These are phyloP conservation scores for Brachyhypopomus gauderio DNA, from an alignment of 2,113 vertebrate species.

Conservation along the genomic window DNA sequence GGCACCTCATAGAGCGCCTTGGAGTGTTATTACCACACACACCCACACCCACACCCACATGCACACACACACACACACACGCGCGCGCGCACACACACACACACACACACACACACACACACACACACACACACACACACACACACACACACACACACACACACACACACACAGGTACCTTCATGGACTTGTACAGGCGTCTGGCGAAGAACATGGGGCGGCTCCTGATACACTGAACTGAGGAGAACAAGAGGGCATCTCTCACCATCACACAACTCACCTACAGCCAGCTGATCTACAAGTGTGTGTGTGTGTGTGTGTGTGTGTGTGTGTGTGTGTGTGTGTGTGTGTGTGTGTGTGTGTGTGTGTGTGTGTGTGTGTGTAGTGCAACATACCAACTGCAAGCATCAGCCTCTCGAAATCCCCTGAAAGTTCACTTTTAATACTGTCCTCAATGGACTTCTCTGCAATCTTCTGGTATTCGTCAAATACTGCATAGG, in stretches of 20 bases:
- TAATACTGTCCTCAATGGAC: constrained; percentile 90
- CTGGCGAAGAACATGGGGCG: constrained; percentile 89
- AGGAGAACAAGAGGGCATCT: neutral
- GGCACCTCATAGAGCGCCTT: neutral
- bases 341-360: neutral
- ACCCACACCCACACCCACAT: neutral
- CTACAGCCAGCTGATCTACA: neutral
- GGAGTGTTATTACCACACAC: neutral
- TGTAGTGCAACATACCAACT: constrained; percentile 77
- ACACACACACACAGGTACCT: constrained; percentile 71
- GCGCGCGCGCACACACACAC: neutral
- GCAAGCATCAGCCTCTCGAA: constrained; percentile 96
- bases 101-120: no score
- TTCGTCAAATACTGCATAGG: constrained; percentile 85
- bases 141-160: no score
- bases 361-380: constrained; percentile 6
- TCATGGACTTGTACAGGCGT: constrained; percentile 94
- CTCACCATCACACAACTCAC: neutral
- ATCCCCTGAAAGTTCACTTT: constrained; percentile 91
- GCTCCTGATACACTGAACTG: constrained; percentile 90
- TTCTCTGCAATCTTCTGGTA: constrained; percentile 87
- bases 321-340: constrained; percentile 6
- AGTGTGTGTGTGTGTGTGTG: neutral
- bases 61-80: constrained; percentile 13
- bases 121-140: no score